phyloP scores from a whole-genome alignment of 2,797 vertebrate genomes.

The Alauda arvensis region DNA sequence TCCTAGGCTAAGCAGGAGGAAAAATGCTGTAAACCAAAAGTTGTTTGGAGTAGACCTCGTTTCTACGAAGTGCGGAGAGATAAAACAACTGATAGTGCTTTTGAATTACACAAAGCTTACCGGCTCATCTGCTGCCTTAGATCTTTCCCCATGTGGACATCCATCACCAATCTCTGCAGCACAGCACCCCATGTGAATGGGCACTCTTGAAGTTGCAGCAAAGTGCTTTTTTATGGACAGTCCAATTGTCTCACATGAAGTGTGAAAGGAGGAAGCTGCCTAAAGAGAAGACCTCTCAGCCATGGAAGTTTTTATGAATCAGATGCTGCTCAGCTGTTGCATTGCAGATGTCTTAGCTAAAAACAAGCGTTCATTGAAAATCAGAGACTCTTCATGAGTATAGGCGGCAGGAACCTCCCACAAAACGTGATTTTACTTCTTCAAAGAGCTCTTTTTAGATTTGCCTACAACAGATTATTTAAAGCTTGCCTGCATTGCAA shows the following conservation, averaged over 20 bases:
- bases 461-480: conserved; percentile 29
- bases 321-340: conserved; percentile 33
- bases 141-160: background rate
- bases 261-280: background rate
- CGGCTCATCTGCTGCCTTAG: background rate
- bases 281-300: conserved; percentile 28
- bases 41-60: background rate
- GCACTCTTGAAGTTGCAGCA: background rate
- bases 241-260: background rate
- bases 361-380: conserved; percentile 6
- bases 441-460: conserved; percentile 18
- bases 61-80: background rate
- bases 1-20: background rate
- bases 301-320: background rate
- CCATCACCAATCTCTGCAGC: background rate
- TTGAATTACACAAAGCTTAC: rapidly evolving
- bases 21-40: background rate
- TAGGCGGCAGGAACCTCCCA: background rate
- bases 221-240: background rate
- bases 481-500: background rate
- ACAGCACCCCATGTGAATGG: background rate
- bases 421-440: conserved; percentile 24
- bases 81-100: background rate
- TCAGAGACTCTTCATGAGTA: background rate
- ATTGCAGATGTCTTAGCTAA: conserved; percentile 22